Base-by-base conservation (phyloP, 1,140 invertebrate species). In the Macrobrachium nipponense region DNA sequence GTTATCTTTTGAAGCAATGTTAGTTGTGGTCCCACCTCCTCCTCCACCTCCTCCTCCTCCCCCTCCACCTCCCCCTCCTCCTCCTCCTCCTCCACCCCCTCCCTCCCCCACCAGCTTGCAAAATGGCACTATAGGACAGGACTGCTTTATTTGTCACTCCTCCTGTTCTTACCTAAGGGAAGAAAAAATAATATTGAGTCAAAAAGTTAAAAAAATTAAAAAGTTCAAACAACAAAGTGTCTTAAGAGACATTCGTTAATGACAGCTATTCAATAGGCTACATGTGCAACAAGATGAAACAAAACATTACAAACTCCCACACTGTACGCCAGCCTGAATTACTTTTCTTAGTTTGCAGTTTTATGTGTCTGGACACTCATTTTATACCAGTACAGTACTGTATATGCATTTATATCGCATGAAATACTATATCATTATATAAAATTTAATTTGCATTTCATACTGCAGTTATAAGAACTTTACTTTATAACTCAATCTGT, bases 141-240 rank as follows among this genome's bases (percentile, higher is more conserved):
- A 86, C 84, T 20, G 84, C 84, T 62, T 86, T 86, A 70, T 80
- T 86, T n/a, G 66, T 43, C 7, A 80, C 84, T 23, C 84, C 84
- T 23, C 84, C 84, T 62, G 84, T 64, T 4, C 84, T 76, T 59
- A 86, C 77, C 84, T 86, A 62, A 44, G 44, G 51, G 18, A 78
- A 59, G 12, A 51, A 73, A 10, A 44, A 73, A 43, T 43, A 72
- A 72, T 72, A 20, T 5, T 43, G 36, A 14, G 8, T 43, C 18
- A 27, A 64, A 12, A 51, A 2, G 17, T 36, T 36, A 36, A 0
- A n/a, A 66, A 36, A 10, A 36, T 18, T 20, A 18, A 20, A 60
- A 61, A 23, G 12, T 5, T 11, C 62, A 61, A 12, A 23, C 62
- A 62, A 61, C 17, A 8, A 18, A 14, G 75, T 77, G 18, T 18